These are phyloP conservation scores for Corythoichthys haematopterus DNA, from an alignment of 2,113 vertebrate genomes.

Conservation along the genomic window DNA sequence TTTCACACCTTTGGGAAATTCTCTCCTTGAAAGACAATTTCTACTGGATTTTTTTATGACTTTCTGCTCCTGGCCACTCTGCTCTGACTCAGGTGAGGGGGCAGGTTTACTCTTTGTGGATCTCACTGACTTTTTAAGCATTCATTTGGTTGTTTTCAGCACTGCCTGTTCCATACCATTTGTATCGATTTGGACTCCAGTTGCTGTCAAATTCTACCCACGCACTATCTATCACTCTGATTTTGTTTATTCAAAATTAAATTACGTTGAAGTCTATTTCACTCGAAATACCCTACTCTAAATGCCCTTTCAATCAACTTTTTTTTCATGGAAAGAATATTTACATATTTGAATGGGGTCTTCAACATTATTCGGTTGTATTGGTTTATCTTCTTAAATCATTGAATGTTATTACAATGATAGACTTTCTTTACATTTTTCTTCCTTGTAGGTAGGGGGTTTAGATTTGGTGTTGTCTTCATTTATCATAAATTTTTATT, in stretches of 20 bases:
- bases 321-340: too few relatives aligned
- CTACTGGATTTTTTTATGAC: constrained; percentile 33
- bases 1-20: constrained; percentile 45
- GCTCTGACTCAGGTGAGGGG: constrained; percentile 31
- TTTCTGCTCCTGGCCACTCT: constrained; percentile 18
- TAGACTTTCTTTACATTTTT: too few relatives aligned
- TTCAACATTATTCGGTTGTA: too few relatives aligned
- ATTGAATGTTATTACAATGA: too few relatives aligned
- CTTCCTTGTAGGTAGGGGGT: too few relatives aligned
- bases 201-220: constrained; percentile 54
- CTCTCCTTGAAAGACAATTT: constrained; percentile 26
- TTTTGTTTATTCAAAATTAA: constrained; percentile 67
- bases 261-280: constrained; percentile 64
- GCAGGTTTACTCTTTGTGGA: constrained; percentile 30
- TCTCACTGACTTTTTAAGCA: constrained; percentile 37
- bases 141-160: constrained; percentile 51
- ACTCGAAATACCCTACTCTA: neutral
- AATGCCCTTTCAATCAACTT: too few relatives aligned
- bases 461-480: too few relatives aligned
- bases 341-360: too few relatives aligned
- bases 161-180: constrained; percentile 63
- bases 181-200: constrained; percentile 65
- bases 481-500: too few relatives aligned
- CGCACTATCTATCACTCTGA: constrained; percentile 58
- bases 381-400: too few relatives aligned